phyloP scores from a whole-genome alignment of 1,140 invertebrate species.

The Camponotus pennsylvanicus region DNA sequence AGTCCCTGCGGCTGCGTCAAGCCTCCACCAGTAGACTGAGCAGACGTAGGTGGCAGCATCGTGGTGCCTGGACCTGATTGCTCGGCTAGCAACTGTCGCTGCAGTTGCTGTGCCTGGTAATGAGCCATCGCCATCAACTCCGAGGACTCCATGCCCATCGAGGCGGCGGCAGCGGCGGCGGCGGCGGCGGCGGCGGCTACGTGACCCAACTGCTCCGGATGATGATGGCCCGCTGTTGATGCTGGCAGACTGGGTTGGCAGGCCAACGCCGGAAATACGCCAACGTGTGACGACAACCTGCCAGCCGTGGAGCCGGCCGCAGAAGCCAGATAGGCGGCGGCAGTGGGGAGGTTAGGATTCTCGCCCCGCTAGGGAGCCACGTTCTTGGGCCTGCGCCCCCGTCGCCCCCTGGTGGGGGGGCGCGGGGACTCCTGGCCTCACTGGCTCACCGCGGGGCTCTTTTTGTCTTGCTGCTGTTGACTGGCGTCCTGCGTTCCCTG shows the following conservation, averaged over 20 bases:
- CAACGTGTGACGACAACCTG: constrained; percentile 73
- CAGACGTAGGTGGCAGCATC: constrained; percentile 72
- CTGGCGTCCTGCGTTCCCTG: constrained; percentile 88
- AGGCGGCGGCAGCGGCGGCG: constrained; percentile 66
- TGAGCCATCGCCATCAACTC: constrained; percentile 74
- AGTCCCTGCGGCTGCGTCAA: constrained; percentile 75
- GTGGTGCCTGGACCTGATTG: constrained; percentile 67
- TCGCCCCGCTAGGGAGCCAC: constrained; percentile 87
- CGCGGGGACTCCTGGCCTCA: constrained; percentile 88
- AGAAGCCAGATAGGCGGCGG: constrained; percentile 80
- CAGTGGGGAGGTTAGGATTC: constrained; percentile 82
- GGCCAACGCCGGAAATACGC: constrained; percentile 74
- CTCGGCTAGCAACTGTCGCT: constrained; percentile 74
- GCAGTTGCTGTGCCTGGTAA: constrained; percentile 76
- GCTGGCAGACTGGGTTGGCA: constrained; percentile 74
- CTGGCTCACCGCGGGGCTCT: constrained; percentile 93
- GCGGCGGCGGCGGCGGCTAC: constrained; percentile 65
- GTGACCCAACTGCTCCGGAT: constrained; percentile 75
- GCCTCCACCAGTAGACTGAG: constrained; percentile 79
- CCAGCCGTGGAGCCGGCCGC: constrained; percentile 68
- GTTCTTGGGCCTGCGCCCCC: constrained; percentile 87
- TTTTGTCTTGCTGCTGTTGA: constrained; percentile 92
- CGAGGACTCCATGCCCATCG: constrained; percentile 76
- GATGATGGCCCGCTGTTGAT: constrained; percentile 66
- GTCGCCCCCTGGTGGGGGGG: constrained; percentile 86